These are phyloP conservation scores for Sitta carolinensis DNA, from an alignment of 2,797 vertebrate species.

Conservation along the genomic window DNA sequence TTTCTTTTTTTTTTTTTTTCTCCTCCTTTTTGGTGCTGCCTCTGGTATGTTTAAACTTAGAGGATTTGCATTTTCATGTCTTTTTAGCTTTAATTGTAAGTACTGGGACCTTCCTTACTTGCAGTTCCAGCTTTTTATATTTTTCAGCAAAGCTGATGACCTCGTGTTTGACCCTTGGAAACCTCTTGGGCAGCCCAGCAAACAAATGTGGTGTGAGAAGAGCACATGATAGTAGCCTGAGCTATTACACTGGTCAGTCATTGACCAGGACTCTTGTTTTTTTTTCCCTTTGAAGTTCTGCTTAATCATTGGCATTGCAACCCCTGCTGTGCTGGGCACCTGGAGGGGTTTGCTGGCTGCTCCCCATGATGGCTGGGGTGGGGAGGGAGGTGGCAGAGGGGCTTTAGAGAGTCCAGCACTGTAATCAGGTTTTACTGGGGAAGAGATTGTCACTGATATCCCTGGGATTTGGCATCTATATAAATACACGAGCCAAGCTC, in stretches of 20 bases:
- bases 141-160: conserved; percentile 34
- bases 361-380: fast-evolving
- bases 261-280: conserved; percentile 50
- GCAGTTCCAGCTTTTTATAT: not conserved
- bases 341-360: not conserved
- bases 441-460: conserved; percentile 62
- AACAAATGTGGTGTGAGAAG: conserved; percentile 55
- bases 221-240: conserved; percentile 29
- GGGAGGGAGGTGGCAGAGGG: not conserved
- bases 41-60: not conserved
- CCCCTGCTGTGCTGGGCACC: not conserved
- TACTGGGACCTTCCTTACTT: not conserved
- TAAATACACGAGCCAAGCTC: conserved; percentile 42
- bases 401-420: not conserved
- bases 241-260: conserved; percentile 48
- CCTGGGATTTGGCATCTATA: conserved; percentile 64
- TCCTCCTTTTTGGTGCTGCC: not conserved
- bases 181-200: conserved; percentile 37
- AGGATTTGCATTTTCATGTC: conserved; percentile 1
- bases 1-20: not conserved
- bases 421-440: conserved; percentile 54
- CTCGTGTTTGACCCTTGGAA: conserved; percentile 24
- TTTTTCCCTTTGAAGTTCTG: conserved; percentile 32
- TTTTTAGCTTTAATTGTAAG: not conserved
- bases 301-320: not conserved